These are phyloP conservation scores for Emys orbicularis DNA, from an alignment of 2,797 vertebrate genomes.

Conservation along the genomic window DNA sequence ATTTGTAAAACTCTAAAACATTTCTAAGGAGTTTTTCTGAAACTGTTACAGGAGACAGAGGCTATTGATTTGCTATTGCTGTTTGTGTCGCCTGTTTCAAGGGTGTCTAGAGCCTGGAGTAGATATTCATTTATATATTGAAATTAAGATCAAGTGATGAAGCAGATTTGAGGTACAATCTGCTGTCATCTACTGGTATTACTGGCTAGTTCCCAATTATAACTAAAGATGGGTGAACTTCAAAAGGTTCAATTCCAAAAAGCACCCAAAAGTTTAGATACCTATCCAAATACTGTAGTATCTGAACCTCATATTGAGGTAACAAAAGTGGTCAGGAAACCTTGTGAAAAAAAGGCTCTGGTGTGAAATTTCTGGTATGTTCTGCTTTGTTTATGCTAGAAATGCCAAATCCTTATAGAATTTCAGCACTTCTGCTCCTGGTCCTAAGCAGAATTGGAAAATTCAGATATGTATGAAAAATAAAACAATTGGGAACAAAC, in stretches of 20 bases:
- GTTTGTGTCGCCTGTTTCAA: neutral
- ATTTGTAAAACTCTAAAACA: neutral
- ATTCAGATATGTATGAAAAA: neutral
- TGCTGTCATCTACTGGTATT: no score
- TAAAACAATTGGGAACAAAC: neutral
- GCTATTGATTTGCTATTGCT: neutral
- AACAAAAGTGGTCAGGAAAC: constrained; percentile 8
- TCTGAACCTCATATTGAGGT: neutral
- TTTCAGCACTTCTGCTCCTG: neutral
- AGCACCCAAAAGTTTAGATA: neutral
- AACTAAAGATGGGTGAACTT: neutral
- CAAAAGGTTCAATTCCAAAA: neutral
- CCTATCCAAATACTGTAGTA: neutral
- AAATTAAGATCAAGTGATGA: neutral
- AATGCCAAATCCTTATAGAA: neutral
- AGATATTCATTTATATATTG: neutral
- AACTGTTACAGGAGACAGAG: neutral
- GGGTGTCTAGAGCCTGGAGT: neutral
- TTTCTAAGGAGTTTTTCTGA: neutral
- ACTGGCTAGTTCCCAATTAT: neutral
- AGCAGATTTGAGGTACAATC: neutral
- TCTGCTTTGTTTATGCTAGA: neutral
- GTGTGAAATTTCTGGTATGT: neutral
- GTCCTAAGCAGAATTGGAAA: neutral
- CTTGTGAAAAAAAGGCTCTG: neutral